phyloP scores from a whole-genome alignment of 2,113 vertebrate genomes.

The Oryctolagus cuniculus region mOryCun1.1 NC_091435.1:77873501-77874000 shows the following conservation, averaged over 20 bases:
- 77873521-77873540: background rate
- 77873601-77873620: background rate
- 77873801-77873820: background rate
- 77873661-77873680: slow-evolving; percentile 92
- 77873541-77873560: rapidly evolving
- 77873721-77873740: slow-evolving; percentile 81
- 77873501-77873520: too few species aligned
- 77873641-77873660: slow-evolving; percentile 67
- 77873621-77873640: background rate
- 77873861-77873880: background rate
- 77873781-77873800: slow-evolving; percentile 40
- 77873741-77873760: slow-evolving; percentile 75
- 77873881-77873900: slow-evolving; percentile 85
- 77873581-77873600: rapidly evolving
- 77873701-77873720: slow-evolving; percentile 76
- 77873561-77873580: rapidly evolving
- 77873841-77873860: rapidly evolving
- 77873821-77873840: background rate
- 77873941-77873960: background rate
- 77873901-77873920: slow-evolving; percentile 67
- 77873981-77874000: background rate
- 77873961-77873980: slow-evolving; percentile 35
- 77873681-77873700: slow-evolving; percentile 86
- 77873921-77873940: slow-evolving; percentile 76
- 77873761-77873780: slow-evolving; percentile 54